These are phyloP conservation scores for Crotalus horridus DNA, from an alignment of 2,113 vertebrate genomes.

Conservation along the genomic window DNA sequence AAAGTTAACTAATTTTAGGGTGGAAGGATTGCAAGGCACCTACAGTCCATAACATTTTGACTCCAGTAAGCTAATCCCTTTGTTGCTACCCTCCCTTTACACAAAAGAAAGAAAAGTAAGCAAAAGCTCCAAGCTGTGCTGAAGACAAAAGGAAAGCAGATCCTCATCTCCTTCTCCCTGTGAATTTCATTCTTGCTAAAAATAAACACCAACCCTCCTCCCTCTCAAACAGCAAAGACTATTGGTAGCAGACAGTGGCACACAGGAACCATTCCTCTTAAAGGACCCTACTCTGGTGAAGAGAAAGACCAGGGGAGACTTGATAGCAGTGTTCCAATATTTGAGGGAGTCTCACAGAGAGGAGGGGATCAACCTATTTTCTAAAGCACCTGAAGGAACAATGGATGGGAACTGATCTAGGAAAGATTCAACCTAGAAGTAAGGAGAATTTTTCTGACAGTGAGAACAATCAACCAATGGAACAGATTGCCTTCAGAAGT, in stretches of 20 bases:
- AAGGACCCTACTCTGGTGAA: not conserved
- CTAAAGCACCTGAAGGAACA: no score
- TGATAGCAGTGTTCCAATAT: no score
- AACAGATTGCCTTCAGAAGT: no score
- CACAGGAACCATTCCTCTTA: not conserved
- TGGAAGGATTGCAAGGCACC: not conserved
- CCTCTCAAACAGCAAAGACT: not conserved
- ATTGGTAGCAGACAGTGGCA: not conserved
- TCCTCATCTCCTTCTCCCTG: not conserved
- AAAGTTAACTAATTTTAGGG: not conserved
- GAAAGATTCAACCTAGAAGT: no score
- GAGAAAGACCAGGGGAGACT: no score
- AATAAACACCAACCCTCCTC: not conserved
- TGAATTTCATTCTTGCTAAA: not conserved
- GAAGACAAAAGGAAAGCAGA: not conserved
- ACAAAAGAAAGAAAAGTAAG: not conserved
- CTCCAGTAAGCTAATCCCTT: not conserved
- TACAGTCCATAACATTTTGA: not conserved
- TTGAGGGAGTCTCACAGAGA: no score
- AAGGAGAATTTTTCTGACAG: no score
- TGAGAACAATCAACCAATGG: no score
- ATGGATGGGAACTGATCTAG: no score
- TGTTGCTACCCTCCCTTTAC: not conserved
- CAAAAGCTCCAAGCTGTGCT: not conserved
- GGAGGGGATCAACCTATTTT: no score